These are phyloP conservation scores for Oncopeltus fasciatus DNA, from an alignment of 1,140 invertebrate species.

Conservation along the genomic window DNA sequence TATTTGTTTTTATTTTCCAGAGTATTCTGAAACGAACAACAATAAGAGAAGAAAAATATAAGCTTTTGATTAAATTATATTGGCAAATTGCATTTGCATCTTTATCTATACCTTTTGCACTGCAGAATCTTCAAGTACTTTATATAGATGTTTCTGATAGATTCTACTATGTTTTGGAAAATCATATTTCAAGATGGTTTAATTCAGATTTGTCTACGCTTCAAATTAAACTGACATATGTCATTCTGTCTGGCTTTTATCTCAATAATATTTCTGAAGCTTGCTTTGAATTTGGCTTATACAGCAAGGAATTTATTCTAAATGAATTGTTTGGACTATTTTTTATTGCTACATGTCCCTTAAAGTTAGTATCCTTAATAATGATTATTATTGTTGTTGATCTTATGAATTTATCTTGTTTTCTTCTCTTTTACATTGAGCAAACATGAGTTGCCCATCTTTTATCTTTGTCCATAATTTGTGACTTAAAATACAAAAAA, in stretches of 20 bases:
- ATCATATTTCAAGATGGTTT: background rate
- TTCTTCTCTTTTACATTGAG: no score
- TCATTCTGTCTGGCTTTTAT: constrained; percentile 10
- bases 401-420: no score
- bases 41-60: background rate
- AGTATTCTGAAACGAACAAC: background rate
- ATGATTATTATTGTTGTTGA: no score
- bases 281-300: constrained; percentile 5
- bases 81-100: constrained; percentile 12
- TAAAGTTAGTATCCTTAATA: no score
- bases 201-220: background rate
- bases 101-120: constrained; percentile 11
- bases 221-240: constrained; percentile 12
- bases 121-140: background rate
- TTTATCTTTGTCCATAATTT: no score
- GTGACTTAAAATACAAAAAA: no score
- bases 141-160: background rate
- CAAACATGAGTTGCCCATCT: no score
- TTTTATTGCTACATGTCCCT: constrained; percentile 11
- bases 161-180: background rate
- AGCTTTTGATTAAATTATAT: constrained; percentile 6
- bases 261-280: constrained; percentile 11
- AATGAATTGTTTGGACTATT: constrained; percentile 12
- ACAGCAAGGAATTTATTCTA: constrained; percentile 11
- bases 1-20: background rate